Conservation (phyloP, 2,888 invertebrate genomes). For the Drosophila meridionalis region DNA sequence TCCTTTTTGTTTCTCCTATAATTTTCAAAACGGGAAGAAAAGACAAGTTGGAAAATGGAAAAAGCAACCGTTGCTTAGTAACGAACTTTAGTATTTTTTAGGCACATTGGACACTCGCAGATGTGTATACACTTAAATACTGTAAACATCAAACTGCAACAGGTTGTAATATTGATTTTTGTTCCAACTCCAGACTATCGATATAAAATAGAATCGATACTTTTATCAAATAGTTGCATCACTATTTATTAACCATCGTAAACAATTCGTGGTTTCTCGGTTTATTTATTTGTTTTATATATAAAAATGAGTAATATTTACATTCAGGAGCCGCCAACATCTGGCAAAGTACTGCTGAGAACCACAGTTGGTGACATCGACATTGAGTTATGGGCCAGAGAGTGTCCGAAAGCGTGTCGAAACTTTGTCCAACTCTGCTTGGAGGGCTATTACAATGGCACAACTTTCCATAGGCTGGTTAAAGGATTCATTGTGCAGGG, state of each 20-base stretch:
- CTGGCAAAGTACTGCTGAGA: conserved; percentile 96
- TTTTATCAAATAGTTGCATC: not conserved
- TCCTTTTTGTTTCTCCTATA: not conserved
- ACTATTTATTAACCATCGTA: conserved; percentile 18
- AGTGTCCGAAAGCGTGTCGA: conserved; percentile 96
- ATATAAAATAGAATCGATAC: conserved; percentile 1
- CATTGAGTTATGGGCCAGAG: conserved; percentile 98
- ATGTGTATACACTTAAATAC: conserved; percentile 28
- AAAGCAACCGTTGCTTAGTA: conserved; percentile 60
- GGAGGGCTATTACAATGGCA: conserved; percentile 97
- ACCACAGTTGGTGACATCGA: conserved; percentile 99
- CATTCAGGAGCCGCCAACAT: conserved; percentile 97
- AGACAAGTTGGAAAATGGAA: not conserved
- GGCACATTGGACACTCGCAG: not conserved
- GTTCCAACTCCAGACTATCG: not conserved
- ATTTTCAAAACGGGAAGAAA: not conserved
- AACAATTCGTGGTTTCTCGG: not conserved
- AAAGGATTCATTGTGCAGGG: conserved; percentile 98
- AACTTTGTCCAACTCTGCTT: conserved; percentile 96
- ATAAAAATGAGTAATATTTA: conserved; percentile 97
- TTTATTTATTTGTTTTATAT: conserved; percentile 12
- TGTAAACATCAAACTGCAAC: conserved; percentile 15
- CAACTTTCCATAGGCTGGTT: conserved; percentile 96
- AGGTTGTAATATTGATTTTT: conserved; percentile 12
- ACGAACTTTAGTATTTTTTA: conserved; percentile 36